These are phyloP conservation scores for Anodontia alba DNA, from an alignment of 2,888 invertebrate genomes.

Conservation along the genomic window DNA sequence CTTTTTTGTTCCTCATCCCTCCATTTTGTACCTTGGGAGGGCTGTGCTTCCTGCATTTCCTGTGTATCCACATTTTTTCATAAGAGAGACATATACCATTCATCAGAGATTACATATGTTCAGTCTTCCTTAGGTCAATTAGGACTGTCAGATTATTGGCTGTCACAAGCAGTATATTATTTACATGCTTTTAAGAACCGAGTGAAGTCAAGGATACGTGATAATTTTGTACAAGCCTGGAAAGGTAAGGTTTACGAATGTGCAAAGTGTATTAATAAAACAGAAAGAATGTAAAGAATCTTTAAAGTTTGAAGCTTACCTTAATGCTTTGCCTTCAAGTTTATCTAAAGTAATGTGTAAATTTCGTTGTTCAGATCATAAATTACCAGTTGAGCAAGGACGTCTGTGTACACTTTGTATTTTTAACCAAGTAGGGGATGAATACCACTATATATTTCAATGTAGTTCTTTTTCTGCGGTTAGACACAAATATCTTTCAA, in stretches of 20 bases:
- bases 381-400: not conserved
- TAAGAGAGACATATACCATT: not conserved
- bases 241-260: not conserved
- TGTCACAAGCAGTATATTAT: not conserved
- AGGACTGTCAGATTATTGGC: conserved; percentile 4
- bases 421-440: not conserved
- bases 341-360: conserved; percentile 2
- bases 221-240: not conserved
- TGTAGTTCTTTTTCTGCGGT: not conserved
- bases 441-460: not conserved
- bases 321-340: not conserved
- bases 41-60: no score
- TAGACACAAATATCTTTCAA: not conserved
- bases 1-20: no score
- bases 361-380: not conserved
- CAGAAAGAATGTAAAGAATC: not conserved
- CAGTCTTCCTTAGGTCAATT: not conserved
- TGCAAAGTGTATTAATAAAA: not conserved
- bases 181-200: not conserved
- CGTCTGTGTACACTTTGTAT: not conserved
- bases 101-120: conserved; percentile 4
- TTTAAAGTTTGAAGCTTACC: not conserved
- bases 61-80: no score
- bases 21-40: no score
- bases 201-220: not conserved